These are phyloP conservation scores for Cheilinus undulatus DNA, from an alignment of 2,113 vertebrate species.

Conservation along the genomic window DNA sequence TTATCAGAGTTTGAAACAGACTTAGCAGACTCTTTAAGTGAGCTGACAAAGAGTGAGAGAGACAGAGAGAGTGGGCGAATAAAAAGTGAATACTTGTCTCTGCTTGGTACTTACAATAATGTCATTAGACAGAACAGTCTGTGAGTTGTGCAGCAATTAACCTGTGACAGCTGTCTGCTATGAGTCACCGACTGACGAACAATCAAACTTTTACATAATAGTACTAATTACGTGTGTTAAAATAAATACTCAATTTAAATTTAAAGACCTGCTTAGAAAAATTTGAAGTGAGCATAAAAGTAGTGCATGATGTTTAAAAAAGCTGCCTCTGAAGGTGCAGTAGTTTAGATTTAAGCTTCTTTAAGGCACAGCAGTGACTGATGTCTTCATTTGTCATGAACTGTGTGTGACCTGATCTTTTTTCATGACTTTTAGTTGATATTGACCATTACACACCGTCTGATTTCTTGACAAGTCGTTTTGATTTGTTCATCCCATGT, in stretches of 20 bases:
- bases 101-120: slow-evolving; percentile 7
- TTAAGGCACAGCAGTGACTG: too few species aligned
- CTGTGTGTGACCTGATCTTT: not conserved
- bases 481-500: not conserved
- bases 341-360: too few species aligned
- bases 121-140: slow-evolving; percentile 9
- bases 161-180: not conserved
- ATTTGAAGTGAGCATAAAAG: too few species aligned
- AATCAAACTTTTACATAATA: not conserved
- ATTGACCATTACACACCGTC: not conserved
- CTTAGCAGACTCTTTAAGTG: slow-evolving; percentile 18
- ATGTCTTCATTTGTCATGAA: not conserved
- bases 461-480: slow-evolving; percentile 17
- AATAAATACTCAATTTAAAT: not conserved
- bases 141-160: slow-evolving; percentile 15
- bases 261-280: not conserved
- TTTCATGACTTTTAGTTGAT: not conserved
- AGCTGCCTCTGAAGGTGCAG: too few species aligned
- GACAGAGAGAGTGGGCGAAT: slow-evolving; percentile 31
- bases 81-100: slow-evolving; percentile 11
- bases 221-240: not conserved
- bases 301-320: too few species aligned
- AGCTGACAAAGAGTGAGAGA: slow-evolving; percentile 16
- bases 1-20: slow-evolving; percentile 35
- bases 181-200: not conserved